phyloP scores from a whole-genome alignment of 2,888 invertebrate genomes.

The Alloscopus bannaensis region DNA sequence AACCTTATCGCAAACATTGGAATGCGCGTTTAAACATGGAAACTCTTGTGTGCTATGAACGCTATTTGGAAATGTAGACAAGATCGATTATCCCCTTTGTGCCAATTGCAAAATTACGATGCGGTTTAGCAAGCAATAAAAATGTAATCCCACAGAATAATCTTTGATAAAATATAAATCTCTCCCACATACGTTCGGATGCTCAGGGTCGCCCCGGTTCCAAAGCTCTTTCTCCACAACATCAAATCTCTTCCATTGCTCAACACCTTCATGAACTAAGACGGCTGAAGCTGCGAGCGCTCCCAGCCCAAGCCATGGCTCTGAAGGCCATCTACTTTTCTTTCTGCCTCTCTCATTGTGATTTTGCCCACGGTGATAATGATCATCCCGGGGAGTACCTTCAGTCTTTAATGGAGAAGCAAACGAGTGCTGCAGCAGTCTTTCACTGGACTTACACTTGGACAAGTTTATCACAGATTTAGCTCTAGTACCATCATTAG shows the following conservation, averaged over 20 bases:
- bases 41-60: background rate
- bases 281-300: conserved; percentile 43
- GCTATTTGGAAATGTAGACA: background rate
- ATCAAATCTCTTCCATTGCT: conserved; percentile 38
- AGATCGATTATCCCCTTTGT: background rate
- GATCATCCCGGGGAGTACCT: background rate
- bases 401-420: background rate
- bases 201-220: background rate
- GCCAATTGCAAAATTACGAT: background rate
- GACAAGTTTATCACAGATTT: conserved; percentile 50
- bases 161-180: background rate
- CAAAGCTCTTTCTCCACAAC: conserved; percentile 40
- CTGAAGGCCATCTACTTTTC: conserved; percentile 44
- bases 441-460: conserved; percentile 30
- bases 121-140: background rate
- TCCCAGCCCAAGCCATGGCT: conserved; percentile 46
- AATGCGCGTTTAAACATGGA: no score
- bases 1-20: no score
- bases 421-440: conserved; percentile 27
- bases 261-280: conserved; percentile 7
- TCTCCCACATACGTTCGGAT: conserved; percentile 21
- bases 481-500: conserved; percentile 24
- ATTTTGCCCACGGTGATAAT: conserved; percentile 6
- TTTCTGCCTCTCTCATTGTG: background rate
- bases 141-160: background rate